Evolutionary conservation across 92 coral and sea anemone species (phyloP), one percentile per base, ranked within the genome.

Genomic region (Umimayanthus kanabou): DNA sequence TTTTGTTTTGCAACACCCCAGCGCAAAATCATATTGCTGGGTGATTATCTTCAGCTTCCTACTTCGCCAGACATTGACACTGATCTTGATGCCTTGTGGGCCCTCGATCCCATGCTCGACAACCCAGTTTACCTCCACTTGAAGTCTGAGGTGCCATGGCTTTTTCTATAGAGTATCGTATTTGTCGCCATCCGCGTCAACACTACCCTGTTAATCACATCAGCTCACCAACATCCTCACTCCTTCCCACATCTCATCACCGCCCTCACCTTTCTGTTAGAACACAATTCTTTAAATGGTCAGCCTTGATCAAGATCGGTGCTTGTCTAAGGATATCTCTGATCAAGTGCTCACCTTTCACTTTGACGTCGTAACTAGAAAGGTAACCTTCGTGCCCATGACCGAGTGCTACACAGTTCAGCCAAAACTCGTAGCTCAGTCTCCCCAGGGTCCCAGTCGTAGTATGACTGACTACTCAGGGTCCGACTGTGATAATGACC

Each of bases 401-500:
- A n/a, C n/a, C n/a, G n/a, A n/a, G n/a, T n/a, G n/a, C n/a, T n/a
- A n/a, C n/a, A n/a, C n/a, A n/a, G n/a, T n/a, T n/a, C n/a, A n/a
- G n/a, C n/a, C n/a, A n/a, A 13, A 10, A 13, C 57, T 50, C 16
- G 2, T 0, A 2, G 57, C 57, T 16, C 57, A 1, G 9, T 20
- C 61, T 45, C 30, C 53, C 16, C 86, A 82, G 15, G 4, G 43
- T 37, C 57, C 76, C 75, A 23, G 33, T 50, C 13, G 49, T 47
- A n/a, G n/a, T n/a, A n/a, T n/a, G n/a, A n/a, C 72, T 29, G 4
- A n/a, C 23, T 0, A n/a, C 25, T 47, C 39, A 1, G 81, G 22
- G 9, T 81, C 81, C 1, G 90, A 88, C 71, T 43, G 75, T 43
- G 90, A 69, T 66, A n/a, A 23, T 69, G 74, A 69, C 15, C 74